These are phyloP conservation scores for Fundulus diaphanus DNA, from an alignment of 2,797 vertebrate genomes.

Conservation along the genomic window DNA sequence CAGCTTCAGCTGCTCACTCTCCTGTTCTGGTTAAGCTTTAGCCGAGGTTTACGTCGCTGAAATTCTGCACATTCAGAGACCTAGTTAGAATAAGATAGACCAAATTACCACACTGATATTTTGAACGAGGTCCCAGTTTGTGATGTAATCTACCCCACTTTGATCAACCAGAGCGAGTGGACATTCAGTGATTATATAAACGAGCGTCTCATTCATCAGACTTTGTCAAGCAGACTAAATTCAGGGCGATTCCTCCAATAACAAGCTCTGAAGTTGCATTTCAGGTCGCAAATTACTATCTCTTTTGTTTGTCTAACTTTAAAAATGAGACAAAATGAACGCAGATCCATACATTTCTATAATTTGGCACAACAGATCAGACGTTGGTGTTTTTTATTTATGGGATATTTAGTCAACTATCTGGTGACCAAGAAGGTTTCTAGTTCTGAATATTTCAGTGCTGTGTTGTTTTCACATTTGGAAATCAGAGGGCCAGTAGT, in stretches of 20 bases:
- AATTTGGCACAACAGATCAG: not conserved
- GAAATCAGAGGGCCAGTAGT: not conserved
- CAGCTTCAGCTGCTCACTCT: slow-evolving; percentile 9
- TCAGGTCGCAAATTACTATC: not conserved
- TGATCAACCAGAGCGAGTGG: not conserved
- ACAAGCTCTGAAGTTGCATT: not conserved
- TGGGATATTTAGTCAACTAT: not conserved
- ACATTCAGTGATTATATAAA: not conserved
- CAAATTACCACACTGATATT: not conserved
- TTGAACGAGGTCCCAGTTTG: not conserved
- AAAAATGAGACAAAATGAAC: not conserved
- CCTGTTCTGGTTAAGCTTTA: slow-evolving; percentile 10
- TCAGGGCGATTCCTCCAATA: not conserved
- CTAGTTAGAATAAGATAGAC: not conserved
- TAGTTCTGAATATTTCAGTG: not conserved
- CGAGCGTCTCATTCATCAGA: not conserved
- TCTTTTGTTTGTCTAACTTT: not conserved
- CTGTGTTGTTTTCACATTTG: not conserved
- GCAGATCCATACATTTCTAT: not conserved
- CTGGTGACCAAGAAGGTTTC: not conserved
- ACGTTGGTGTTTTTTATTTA: not conserved
- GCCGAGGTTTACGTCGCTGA: not conserved
- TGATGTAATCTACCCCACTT: not conserved
- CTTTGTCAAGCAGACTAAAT: not conserved
- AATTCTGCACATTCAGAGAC: not conserved